phyloP scores from a whole-genome alignment of 2,888 invertebrate species.

The Phyto melanocephala region DNA sequence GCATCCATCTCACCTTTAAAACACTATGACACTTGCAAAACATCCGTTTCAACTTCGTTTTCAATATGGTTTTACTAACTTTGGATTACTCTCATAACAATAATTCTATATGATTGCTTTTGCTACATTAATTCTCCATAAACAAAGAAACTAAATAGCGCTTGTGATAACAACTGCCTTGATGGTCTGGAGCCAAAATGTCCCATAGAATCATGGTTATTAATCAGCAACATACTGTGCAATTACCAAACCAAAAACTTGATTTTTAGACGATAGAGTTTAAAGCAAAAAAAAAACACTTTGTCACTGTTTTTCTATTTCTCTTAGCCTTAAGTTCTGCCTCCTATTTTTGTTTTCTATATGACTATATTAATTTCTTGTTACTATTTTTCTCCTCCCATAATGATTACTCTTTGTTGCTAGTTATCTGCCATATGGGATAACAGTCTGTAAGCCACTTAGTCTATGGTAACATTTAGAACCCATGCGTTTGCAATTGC shows the following conservation, averaged over 20 bases:
- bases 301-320: neutral
- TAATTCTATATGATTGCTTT: neutral
- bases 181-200: neutral
- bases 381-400: neutral
- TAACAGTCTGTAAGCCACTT: slow-evolving; percentile 30
- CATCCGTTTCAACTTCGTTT: slow-evolving; percentile 18
- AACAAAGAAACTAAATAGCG: neutral
- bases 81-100: neutral
- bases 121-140: neutral
- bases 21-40: slow-evolving; percentile 16
- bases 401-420: neutral
- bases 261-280: neutral
- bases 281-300: neutral
- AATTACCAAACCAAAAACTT: neutral
- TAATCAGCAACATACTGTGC: neutral
- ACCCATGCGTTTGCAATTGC: slow-evolving; percentile 45
- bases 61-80: neutral
- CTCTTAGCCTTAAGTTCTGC: no score
- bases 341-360: neutral
- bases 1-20: slow-evolving; percentile 42
- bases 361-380: neutral
- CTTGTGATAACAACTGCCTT: neutral
- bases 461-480: slow-evolving; percentile 51
- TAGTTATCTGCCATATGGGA: slow-evolving; percentile 25
- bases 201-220: neutral